Evolutionary conservation across 2,797 vertebrate genomes (phyloP), one percentile per base, ranked within the genome.

Genomic region (Hyperoplus lanceolatus): DNA sequence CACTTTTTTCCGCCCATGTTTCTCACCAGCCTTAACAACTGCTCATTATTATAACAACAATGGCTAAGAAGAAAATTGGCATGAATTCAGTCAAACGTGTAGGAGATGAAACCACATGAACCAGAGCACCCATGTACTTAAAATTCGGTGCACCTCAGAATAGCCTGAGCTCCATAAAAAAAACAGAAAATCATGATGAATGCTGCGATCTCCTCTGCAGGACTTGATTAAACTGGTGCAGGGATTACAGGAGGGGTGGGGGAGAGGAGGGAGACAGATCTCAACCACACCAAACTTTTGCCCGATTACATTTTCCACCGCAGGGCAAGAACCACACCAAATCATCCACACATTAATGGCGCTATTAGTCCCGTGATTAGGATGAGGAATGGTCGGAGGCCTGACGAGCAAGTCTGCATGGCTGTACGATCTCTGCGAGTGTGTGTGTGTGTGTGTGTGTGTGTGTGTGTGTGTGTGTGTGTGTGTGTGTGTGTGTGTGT

Each of bases 361-460:
- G 54, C 78, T 64, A 93, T 90, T 90, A 91, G 79, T 77, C 74
- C 59, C 68, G 49, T 82, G 84, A 92, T 92, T 91, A 90, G 77
- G 46, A 75, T 77, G 79, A 85, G 18, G 49, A 21, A 84, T 82
- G 57, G 39, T 58, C 49, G 70, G 70, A 74, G 56, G 56, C 73
- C 57, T 87, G 77, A 86, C 83, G 81, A 84, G 81, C 3, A 4
- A 56, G 65, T 29, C 68, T 58, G 71, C 39, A 15, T 75, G 58
- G 58, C 68, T 77, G 50, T 46, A 41, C 10, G 53, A 15, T 43
- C 41, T 43, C 41, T 49, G n/a, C 45, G n/a, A 48, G 43, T 41
- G 49, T 68, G 53, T 70, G 64, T 75, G 55, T 58, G 57, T 43
- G 14, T 59, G 29, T 29, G 29, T 29, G 29, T 18, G 66, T 68